phyloP scores from a whole-genome alignment of 1,140 invertebrate species.

The Lysiphlebus fabarum region DNA sequence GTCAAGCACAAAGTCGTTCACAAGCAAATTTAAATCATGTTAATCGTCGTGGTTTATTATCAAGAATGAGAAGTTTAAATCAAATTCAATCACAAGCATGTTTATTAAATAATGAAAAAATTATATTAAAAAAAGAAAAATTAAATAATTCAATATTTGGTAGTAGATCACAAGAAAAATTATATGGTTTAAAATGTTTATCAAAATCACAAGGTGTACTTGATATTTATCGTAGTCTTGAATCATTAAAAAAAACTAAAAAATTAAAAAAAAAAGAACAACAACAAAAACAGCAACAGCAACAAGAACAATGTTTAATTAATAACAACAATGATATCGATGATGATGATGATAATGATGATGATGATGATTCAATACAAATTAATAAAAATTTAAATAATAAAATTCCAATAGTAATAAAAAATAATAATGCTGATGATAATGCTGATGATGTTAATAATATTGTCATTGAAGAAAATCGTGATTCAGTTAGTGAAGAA shows the following conservation, averaged over 20 bases:
- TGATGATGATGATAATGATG: conserved; percentile 33
- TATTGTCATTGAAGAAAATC: neutral
- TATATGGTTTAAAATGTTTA: conserved; percentile 56
- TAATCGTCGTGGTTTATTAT: conserved; percentile 39
- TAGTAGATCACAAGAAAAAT: conserved; percentile 54
- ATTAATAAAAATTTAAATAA: neutral
- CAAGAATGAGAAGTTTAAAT: conserved; percentile 46
- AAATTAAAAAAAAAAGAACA: conserved; percentile 37
- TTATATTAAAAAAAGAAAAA: conserved; percentile 25
- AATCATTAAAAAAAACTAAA: conserved; percentile 38
- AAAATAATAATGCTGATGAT: neutral
- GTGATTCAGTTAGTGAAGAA: conserved; percentile 38
- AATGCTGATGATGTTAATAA: neutral
- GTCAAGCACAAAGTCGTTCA: conserved; percentile 46
- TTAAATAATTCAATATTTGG: conserved; percentile 33
- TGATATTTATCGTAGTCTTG: conserved; percentile 52
- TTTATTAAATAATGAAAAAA: conserved; percentile 37
- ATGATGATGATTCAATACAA: conserved; percentile 1
- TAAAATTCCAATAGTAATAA: neutral
- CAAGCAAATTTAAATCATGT: conserved; percentile 46
- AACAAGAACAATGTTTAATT: too few species aligned
- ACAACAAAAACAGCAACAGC: too few species aligned
- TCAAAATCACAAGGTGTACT: conserved; percentile 60
- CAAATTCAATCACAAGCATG: conserved; percentile 48
- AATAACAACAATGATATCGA: too few species aligned